Conservation (phyloP, 1,140 invertebrate genomes). For the Muscidifurax raptorellus region DNA sequence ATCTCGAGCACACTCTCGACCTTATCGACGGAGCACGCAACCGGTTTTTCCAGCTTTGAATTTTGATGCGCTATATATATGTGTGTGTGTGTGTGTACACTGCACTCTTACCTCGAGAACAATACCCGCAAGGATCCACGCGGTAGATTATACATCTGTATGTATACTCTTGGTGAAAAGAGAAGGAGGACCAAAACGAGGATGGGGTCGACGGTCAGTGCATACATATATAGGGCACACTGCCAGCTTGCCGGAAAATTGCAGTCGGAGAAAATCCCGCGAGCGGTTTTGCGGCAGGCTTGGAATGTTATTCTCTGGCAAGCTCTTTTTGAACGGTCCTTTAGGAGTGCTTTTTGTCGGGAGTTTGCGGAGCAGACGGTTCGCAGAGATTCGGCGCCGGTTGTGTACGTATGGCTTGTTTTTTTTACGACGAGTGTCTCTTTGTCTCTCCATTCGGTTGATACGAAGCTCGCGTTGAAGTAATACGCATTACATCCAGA, state of each 20-base stretch:
- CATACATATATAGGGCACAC: background rate
- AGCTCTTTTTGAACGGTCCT: background rate
- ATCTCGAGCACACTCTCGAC: background rate
- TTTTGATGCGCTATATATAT: too few relatives aligned
- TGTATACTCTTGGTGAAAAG: background rate
- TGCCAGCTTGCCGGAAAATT: background rate
- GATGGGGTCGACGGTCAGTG: background rate
- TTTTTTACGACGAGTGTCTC: too few relatives aligned
- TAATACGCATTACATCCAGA: too few relatives aligned
- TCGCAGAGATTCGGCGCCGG: too few relatives aligned
- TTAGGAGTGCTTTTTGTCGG: background rate
- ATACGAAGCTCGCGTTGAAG: too few relatives aligned
- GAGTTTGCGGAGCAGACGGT: background rate
- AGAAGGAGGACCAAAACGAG: background rate
- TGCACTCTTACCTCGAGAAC: conserved; percentile 8
- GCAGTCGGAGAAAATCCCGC: background rate
- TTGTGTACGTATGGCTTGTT: too few relatives aligned
- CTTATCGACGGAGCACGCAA: conserved; percentile 14
- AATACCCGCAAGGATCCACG: background rate
- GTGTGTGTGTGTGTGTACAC: too few relatives aligned
- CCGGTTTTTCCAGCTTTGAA: conserved; percentile 2
- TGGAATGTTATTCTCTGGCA: background rate
- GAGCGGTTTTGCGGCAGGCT: too few relatives aligned
- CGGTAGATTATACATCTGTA: background rate
- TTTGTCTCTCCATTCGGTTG: too few relatives aligned